phyloP scores from a whole-genome alignment of 1,140 invertebrate species.

The Nasonia longicornis region DNA sequence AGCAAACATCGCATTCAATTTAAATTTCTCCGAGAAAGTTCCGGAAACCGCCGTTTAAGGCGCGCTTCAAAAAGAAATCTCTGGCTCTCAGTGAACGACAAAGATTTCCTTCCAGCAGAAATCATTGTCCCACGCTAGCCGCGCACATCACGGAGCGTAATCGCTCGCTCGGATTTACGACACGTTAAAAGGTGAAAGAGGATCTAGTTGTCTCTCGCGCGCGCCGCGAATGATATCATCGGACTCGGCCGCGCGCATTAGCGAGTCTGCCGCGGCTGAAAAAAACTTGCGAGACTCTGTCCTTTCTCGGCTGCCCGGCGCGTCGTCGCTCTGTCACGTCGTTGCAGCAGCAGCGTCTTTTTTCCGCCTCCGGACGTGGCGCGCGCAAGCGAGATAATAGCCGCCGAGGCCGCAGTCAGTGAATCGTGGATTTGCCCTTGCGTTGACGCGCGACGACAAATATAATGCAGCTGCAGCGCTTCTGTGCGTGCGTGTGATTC shows the following conservation, averaged over 20 bases:
- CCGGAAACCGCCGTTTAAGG: background rate
- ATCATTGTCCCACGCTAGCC: slow-evolving; percentile 19
- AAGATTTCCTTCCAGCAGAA: background rate
- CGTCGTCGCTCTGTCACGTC: slow-evolving; percentile 13
- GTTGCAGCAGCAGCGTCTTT: background rate
- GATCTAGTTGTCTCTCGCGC: slow-evolving; percentile 20
- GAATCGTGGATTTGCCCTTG: background rate
- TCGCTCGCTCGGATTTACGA: slow-evolving; percentile 25
- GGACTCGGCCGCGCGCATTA: background rate
- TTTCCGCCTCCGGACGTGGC: background rate
- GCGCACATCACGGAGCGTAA: background rate
- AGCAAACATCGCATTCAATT: no score
- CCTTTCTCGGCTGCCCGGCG: slow-evolving; percentile 8
- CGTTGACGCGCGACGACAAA: background rate
- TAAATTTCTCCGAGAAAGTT: no score
- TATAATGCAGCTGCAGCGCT: background rate
- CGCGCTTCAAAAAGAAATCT: background rate
- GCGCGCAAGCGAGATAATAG: background rate
- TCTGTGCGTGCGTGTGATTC: background rate
- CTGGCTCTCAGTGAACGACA: background rate
- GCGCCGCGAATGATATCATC: slow-evolving; percentile 30
- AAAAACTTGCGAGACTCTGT: slow-evolving; percentile 12
- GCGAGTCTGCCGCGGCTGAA: background rate
- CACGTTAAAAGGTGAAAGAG: slow-evolving; percentile 19
- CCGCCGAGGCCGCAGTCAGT: background rate